A percentile compares a stretch with the other conserved stretches of the same genome.
These are phyloP conservation scores for Heliconius hewitsoni DNA, from an alignment of 1,140 invertebrate genomes.

Conservation along the genomic window DNA sequence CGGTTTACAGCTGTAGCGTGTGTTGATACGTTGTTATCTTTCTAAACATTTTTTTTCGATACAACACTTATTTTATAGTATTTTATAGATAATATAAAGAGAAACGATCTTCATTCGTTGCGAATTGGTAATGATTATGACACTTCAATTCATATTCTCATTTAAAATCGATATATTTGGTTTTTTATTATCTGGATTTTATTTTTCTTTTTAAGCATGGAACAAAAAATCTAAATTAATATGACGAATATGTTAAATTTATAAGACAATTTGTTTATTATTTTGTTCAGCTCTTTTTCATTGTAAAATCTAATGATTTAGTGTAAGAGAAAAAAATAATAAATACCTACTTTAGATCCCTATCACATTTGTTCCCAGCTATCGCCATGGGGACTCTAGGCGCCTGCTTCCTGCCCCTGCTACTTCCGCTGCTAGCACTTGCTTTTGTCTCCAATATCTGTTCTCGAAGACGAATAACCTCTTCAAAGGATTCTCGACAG, in stretches of 20 bases:
- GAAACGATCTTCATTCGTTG: not conserved
- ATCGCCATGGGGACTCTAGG: slow-evolving; percentile 90
- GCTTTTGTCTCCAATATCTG: slow-evolving; percentile 91
- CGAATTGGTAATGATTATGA: too few species aligned
- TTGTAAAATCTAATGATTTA: too few species aligned
- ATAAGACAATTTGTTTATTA: too few species aligned
- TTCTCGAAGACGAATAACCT: slow-evolving; percentile 89
- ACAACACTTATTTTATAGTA: not conserved
- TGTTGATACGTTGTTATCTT: not conserved
- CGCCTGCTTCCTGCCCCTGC: slow-evolving; percentile 83
- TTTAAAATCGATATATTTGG: too few species aligned
- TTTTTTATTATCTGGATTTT: too few species aligned
- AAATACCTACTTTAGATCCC: slow-evolving; percentile 84
- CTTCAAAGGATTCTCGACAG: slow-evolving; percentile 91
- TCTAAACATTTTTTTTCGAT: not conserved
- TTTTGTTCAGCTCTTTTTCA: too few species aligned
- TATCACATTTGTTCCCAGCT: slow-evolving; percentile 91
- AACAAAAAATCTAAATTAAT: too few species aligned
- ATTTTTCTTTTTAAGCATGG: too few species aligned
- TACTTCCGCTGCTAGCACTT: slow-evolving; percentile 83
- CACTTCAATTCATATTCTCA: too few species aligned
- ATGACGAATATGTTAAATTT: too few species aligned
- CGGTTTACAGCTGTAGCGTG: not conserved
- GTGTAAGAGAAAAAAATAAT: not conserved
- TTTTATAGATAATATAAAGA: not conserved